Percentiles rank a stretch among this genome's conserved stretches.
These are phyloP conservation scores for Hermodice carunculata DNA, from an alignment of 2,888 invertebrate species.

Conservation along the genomic window DNA sequence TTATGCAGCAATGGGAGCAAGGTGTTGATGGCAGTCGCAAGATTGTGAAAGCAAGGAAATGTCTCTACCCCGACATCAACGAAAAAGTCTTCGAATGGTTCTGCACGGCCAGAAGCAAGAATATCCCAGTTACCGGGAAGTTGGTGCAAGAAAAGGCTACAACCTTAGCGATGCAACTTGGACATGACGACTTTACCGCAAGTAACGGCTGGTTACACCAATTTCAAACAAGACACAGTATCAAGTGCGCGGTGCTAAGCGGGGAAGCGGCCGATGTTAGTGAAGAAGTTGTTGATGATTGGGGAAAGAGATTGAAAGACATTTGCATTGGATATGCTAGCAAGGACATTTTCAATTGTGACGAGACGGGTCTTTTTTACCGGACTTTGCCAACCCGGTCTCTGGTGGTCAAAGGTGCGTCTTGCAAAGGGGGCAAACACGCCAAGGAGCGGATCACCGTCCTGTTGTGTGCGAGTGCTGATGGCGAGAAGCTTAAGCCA, in stretches of 20 bases:
- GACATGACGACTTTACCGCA: neutral
- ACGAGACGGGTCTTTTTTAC: constrained; percentile 3
- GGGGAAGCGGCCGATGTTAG: neutral
- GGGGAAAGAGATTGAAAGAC: neutral
- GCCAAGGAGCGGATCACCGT: constrained; percentile 2
- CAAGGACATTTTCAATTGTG: constrained; percentile 1
- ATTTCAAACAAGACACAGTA: neutral
- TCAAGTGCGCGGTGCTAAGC: neutral
- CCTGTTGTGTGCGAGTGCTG: neutral
- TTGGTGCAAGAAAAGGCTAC: neutral
- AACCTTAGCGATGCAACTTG: neutral
- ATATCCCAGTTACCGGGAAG: neutral
- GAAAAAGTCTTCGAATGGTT: no score
- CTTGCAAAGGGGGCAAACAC: neutral
- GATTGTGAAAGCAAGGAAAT: no score
- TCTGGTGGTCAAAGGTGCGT: neutral
- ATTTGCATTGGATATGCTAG: neutral
- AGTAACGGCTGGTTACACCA: neutral
- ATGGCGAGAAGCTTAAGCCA: neutral
- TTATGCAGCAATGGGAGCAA: no score
- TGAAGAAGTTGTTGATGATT: neutral
- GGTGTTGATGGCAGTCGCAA: no score
- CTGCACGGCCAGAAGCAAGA: neutral
- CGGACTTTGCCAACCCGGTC: neutral
- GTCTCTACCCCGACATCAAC: no score